These are phyloP conservation scores for Acholoe squamosa DNA, from an alignment of 2,888 invertebrate genomes.

Conservation along the genomic window DNA sequence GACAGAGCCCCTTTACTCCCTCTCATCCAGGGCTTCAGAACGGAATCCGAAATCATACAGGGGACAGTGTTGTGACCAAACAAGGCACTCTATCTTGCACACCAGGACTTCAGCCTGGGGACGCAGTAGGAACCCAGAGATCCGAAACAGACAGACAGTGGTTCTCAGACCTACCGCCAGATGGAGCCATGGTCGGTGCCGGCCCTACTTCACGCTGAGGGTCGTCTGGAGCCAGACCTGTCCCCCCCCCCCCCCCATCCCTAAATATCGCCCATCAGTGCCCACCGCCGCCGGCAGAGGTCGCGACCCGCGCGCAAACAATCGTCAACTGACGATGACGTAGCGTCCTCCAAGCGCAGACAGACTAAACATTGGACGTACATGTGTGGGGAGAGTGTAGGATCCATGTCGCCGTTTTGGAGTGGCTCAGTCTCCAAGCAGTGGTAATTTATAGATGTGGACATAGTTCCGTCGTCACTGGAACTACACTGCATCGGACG, in stretches of 20 bases:
- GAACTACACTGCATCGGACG: no score
- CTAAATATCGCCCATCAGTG: constrained; percentile 49
- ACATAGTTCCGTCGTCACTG: no score
- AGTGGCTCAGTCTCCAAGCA: no score
- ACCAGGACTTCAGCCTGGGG: no score
- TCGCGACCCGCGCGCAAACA: constrained; percentile 41
- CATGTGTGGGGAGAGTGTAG: background rate
- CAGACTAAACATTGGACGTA: constrained; percentile 33
- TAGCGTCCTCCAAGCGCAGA: background rate
- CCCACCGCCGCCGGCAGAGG: background rate
- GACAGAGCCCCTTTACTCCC: no score
- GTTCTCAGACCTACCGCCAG: background rate
- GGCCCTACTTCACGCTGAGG: background rate
- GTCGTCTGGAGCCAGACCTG: constrained; percentile 19
- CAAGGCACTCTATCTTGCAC: no score
- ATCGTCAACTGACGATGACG: constrained; percentile 48
- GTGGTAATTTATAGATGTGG: no score
- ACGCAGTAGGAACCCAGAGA: no score
- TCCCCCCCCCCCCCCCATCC: background rate
- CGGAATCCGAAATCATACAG: no score
- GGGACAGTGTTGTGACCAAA: no score
- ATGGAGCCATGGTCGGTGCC: constrained; percentile 8
- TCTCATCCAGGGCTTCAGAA: no score
- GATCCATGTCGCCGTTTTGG: background rate
- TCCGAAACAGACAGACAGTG: no score